phyloP scores from a whole-genome alignment of 2,797 vertebrate genomes.

The Champsocephalus gunnari region DNA sequence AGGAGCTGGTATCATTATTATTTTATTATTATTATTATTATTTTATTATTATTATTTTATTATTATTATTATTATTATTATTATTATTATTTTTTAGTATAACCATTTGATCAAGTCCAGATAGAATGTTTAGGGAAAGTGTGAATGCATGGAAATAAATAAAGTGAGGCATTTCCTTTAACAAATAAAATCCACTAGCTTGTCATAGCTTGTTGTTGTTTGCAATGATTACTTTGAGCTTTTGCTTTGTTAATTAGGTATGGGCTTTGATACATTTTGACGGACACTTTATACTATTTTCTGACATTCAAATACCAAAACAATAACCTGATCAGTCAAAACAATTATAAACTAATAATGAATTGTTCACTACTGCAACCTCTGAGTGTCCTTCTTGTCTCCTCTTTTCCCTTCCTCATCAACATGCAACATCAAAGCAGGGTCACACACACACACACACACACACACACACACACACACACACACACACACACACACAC shows the following conservation, averaged over 20 bases:
- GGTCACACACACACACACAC: conserved; percentile 5
- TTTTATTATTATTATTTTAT: no score
- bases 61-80: no score
- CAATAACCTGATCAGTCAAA: background rate
- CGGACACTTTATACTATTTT: no score
- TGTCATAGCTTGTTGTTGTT: background rate
- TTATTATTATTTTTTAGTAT: no score
- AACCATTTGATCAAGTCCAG: conserved; percentile 1
- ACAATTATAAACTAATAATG: background rate
- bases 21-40: conserved; percentile 29
- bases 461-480: background rate
- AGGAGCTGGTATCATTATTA: conserved; percentile 39
- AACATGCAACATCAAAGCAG: conserved; percentile 46
- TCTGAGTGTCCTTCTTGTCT: no score
- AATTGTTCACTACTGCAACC: no score
- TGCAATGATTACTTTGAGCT: no score
- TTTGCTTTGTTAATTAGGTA: no score
- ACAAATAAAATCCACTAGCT: background rate
- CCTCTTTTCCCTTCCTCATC: conserved; percentile 27
- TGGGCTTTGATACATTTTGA: no score
- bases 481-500: conserved; percentile 2
- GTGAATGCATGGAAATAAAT: background rate
- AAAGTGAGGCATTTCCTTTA: no score
- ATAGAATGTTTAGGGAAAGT: background rate
- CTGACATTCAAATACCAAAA: background rate